Evolutionary conservation across 2,113 vertebrate genomes (phyloP), one percentile per base, ranked within the genome.

Genomic region (Elaphurus davidianus): DNA sequence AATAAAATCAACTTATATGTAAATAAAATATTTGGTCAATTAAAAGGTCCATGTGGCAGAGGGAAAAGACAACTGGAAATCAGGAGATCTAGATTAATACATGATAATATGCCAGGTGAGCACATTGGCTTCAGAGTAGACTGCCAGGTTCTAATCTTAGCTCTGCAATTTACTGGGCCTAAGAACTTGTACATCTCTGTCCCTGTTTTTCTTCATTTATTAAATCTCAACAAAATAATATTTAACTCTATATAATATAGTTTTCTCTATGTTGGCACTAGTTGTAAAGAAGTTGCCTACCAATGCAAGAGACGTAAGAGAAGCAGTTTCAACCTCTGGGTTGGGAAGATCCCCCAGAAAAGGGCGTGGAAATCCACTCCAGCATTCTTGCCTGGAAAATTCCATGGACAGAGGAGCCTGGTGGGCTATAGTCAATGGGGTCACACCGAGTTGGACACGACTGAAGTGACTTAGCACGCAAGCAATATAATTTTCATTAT

Each of bases 391-490:
- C n/a, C 10, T 71, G n/a, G 67, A 71, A 71, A 40, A 71, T 40
- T 71, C 19, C 67, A 71, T 40, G n/a, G 19, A 9, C 67, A 71
- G 67, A 40, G 67, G 11, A 36, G 64, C 10, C 10, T 71, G 19
- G 10, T 40, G 67, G 9, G n/a, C 67, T 71, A 71, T 71, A 40
- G n/a, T 40, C 19, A 71, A 23, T 40, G 19, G 5, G 19, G 67
- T 23, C n/a, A 71, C 67, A 71, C 19, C 0, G 5, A 71, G 5
- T 23, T 40, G n/a, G 21, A 71, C 67, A 40, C 2, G 0, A 23
- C 67, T 71, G n/a, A 71, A 71, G n/a, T 0, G 5, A 71, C n/a
- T 71, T 71, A 71, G 67, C n/a, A 40, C 0, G 36, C 67, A 40
- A 23, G n/a, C n/a, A 71, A 79, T 11, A 19, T 33, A 33, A 50